Evolutionary conservation across 2,113 vertebrate genomes (phyloP), one percentile per base, ranked within the genome.

Genomic region (Engraulis encrasicolus): DNA sequence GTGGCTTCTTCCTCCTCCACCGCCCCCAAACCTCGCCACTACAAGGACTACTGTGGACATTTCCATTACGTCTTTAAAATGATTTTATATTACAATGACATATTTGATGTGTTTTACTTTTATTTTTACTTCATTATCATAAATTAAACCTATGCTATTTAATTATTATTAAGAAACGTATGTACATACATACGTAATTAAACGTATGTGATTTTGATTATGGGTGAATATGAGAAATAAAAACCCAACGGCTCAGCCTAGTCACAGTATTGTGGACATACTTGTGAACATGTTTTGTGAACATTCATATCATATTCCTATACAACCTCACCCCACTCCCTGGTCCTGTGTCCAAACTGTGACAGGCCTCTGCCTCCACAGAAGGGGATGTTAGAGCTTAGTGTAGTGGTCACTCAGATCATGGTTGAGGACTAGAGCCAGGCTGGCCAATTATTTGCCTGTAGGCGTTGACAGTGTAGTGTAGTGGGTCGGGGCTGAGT

Each of bases 1-100:
- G 66, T 74, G 27, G 66, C 66, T 74, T 74, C 66, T 31, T 74
- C 66, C 18, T 23, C n/a, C n/a, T n/a, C n/a, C n/a, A n/a, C n/a
- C n/a, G n/a, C n/a, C 66, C 66, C 66, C 66, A 74, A 74, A 74
- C 23, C 66, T 74, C 66, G 2, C 11, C 66, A n/a, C n/a, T n/a
- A n/a, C n/a, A n/a, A n/a, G n/a, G n/a, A n/a, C n/a, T n/a, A n/a
- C n/a, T n/a, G n/a, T n/a, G n/a, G n/a, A n/a, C n/a, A n/a, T n/a
- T n/a, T n/a, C n/a, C n/a, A n/a, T n/a, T n/a, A n/a, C n/a, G n/a
- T n/a, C n/a, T n/a, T n/a, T n/a, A n/a, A n/a, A n/a, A n/a, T n/a
- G n/a, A n/a, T n/a, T n/a, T n/a, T n/a, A n/a, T n/a, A n/a, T n/a
- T n/a, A n/a, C n/a, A n/a, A n/a, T n/a, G n/a, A n/a, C n/a, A n/a